Evolutionary conservation across 2,113 vertebrate genomes (phyloP).

Genomic region (Actinemys pallida): DNA sequence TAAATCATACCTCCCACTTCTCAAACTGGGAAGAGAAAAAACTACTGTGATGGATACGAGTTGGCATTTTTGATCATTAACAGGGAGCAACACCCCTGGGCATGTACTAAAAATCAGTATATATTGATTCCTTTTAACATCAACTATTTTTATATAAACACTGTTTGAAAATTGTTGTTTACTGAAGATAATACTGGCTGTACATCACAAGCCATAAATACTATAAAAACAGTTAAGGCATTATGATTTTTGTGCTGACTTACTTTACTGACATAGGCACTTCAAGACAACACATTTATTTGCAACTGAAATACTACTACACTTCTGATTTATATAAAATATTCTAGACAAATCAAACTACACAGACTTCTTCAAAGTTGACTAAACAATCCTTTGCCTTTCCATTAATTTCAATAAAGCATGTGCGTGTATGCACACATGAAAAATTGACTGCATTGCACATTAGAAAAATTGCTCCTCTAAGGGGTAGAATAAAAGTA

Average conservation of each 20-base stretch:
- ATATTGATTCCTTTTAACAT: slow-evolving; percentile 46
- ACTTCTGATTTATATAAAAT: neutral
- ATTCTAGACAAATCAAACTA: neutral
- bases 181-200: slow-evolving; percentile 37
- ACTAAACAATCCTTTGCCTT: slow-evolving; percentile 5
- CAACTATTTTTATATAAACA: slow-evolving; percentile 54
- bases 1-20: neutral
- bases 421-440: neutral
- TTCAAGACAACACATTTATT: slow-evolving; percentile 60
- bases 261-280: slow-evolving; percentile 62
- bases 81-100: slow-evolving; percentile 19
- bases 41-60: neutral
- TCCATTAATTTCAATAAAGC: neutral
- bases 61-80: slow-evolving; percentile 33
- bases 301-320: slow-evolving; percentile 37
- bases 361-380: slow-evolving; percentile 18
- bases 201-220: slow-evolving; percentile 46
- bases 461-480: slow-evolving; percentile 4
- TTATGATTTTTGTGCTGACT: slow-evolving; percentile 55
- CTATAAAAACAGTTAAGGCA: slow-evolving; percentile 63
- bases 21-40: slow-evolving; percentile 55
- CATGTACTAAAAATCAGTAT: slow-evolving; percentile 7
- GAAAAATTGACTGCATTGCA: slow-evolving; percentile 46
- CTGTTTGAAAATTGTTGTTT: slow-evolving; percentile 57
- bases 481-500: neutral